Evolutionary conservation across 2,888 invertebrate species (phyloP), one percentile per base, ranked within the genome.

Genomic region (Mythimna lalbum): DNA sequence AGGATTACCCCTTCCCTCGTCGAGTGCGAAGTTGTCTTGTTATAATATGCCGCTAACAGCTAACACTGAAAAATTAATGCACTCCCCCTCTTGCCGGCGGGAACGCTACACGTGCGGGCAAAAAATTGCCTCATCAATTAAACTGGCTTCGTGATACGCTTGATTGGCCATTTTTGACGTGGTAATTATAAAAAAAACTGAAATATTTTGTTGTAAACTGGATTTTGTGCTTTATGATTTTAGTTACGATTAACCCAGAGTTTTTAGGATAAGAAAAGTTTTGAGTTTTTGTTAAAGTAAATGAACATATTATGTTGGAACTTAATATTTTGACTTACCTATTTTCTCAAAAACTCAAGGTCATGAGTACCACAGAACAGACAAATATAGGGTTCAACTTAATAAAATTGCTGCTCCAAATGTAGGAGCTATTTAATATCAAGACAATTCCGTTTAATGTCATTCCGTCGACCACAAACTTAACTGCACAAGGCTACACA

Each of bases 1-100:
- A 93, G 94, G 94, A 95, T 95, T 95, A 95, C 86, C 85, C 83
- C 67, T 89, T 88, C 86, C 86, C 86, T 83, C 87, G 55, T 62
- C 57, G 90, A 92, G 91, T 91, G 87, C 85, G 90, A 92, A 94
- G 94, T 94, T 93, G 91, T 92, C 92, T 94, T 93, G 90, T 93
- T 93, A 91, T 92, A 88, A 88, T 87, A 86, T 78, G 78, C 80
- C 73, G 82, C 83, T 83, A 84, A 84, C 85, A 86, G 83, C 82
- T 80, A 82, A 81, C 84, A 77, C 73, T 87, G 86, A 88, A 90
- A 89, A 88, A 90, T 88, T 90, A 90, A 89, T 87, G 83, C 72
- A 71, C 73, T 73, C 65, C 60, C 73, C 64, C 69, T 63, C 73
- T 78, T 52, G 61, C 66, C 66, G 71, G 59, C 79, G 77, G 79